A percentile compares a stretch with the other conserved stretches of the same genome.
phyloP scores from a whole-genome alignment of 1,140 invertebrate genomes.

The Latrodectus geometricus region DNA sequence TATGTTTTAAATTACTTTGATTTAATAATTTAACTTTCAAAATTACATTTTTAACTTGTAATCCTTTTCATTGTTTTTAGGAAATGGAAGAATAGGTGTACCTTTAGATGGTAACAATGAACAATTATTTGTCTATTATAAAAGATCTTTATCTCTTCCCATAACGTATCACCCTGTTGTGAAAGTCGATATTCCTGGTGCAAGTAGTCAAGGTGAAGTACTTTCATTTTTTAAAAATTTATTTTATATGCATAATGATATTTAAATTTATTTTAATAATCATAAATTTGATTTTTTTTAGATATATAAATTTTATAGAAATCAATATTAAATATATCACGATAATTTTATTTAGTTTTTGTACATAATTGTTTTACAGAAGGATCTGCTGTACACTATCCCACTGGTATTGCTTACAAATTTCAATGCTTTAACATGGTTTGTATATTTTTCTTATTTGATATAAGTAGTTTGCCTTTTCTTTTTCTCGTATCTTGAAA shows the following conservation, averaged over 20 bases:
- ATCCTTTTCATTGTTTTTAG: slow-evolving; percentile 40
- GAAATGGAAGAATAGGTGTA: slow-evolving; percentile 65
- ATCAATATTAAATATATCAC: slow-evolving; percentile 48
- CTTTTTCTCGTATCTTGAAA: not conserved
- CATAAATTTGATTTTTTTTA: slow-evolving; percentile 23
- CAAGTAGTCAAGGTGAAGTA: slow-evolving; percentile 69
- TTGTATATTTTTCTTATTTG: not conserved
- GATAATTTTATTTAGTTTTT: too few relatives aligned
- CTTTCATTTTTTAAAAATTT: slow-evolving; percentile 71
- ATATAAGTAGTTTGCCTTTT: not conserved
- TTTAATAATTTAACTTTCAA: not conserved
- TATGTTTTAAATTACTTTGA: not conserved
- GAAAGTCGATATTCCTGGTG: slow-evolving; percentile 71
- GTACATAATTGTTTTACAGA: slow-evolving; percentile 59
- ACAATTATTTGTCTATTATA: slow-evolving; percentile 70
- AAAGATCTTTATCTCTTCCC: slow-evolving; percentile 78
- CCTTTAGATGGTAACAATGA: slow-evolving; percentile 65
- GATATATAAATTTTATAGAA: slow-evolving; percentile 31
- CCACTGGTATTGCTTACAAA: slow-evolving; percentile 77
- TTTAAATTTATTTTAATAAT: slow-evolving; percentile 7
- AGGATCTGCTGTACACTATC: slow-evolving; percentile 70
- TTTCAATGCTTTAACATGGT: slow-evolving; percentile 72
- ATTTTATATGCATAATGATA: slow-evolving; percentile 17
- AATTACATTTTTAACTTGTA: not conserved
- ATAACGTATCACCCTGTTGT: slow-evolving; percentile 82